These are phyloP conservation scores for Eurytoma adleriae DNA, from an alignment of 2,888 invertebrate species.

Conservation along the genomic window DNA sequence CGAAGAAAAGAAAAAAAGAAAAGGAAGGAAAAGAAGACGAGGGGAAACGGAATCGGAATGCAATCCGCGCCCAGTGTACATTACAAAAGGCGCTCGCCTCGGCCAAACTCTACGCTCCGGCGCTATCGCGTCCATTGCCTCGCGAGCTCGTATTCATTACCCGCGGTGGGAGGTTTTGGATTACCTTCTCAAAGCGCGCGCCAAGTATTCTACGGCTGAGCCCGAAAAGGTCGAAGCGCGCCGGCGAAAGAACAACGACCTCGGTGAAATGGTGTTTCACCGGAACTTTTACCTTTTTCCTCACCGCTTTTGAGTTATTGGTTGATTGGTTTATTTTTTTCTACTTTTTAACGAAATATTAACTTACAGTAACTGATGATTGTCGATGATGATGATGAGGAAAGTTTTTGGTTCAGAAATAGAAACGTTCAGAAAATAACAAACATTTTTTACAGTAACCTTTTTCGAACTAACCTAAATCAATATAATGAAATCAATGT, in stretches of 20 bases:
- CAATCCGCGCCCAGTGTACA: slow-evolving; percentile 42
- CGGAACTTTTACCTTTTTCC: neutral
- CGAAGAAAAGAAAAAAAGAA: neutral
- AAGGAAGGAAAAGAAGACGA: neutral
- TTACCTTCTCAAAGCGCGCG: slow-evolving; percentile 41
- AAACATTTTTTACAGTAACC: too few species aligned
- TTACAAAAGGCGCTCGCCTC: slow-evolving; percentile 52
- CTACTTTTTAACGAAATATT: too few species aligned
- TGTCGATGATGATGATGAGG: too few species aligned
- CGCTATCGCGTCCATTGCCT: slow-evolving; percentile 47
- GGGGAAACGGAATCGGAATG: slow-evolving; percentile 42
- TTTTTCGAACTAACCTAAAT: too few species aligned
- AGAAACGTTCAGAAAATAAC: too few species aligned
- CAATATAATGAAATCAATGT: too few species aligned
- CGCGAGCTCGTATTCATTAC: slow-evolving; percentile 46
- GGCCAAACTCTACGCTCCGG: slow-evolving; percentile 52
- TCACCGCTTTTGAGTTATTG: too few species aligned
- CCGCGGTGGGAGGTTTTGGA: slow-evolving; percentile 39
- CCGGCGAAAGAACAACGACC: neutral
- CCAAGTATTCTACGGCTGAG: neutral
- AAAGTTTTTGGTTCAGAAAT: too few species aligned
- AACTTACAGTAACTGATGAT: too few species aligned
- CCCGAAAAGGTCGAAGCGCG: slow-evolving; percentile 11
- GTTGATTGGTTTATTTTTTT: too few species aligned
- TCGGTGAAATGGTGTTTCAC: neutral